These are phyloP conservation scores for Zapornia atra DNA, from an alignment of 2,113 vertebrate genomes.

Conservation along the genomic window DNA sequence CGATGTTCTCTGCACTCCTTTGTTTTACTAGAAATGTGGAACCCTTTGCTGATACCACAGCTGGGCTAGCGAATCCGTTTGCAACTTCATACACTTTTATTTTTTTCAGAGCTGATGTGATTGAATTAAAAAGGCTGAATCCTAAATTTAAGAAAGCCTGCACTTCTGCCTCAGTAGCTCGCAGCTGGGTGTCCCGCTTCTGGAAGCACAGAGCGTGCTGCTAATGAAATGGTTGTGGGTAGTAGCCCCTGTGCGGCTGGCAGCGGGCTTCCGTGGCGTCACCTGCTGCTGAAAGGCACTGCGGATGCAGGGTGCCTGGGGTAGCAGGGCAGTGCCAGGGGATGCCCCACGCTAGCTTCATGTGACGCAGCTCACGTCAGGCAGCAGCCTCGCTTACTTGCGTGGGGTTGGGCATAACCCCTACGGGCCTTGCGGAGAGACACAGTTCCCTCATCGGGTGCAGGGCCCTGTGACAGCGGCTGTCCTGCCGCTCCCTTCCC, in stretches of 20 bases:
- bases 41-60: not conserved
- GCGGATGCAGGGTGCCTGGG: not conserved
- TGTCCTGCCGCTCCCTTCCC: not conserved
- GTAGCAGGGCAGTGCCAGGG: not conserved
- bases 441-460: not conserved
- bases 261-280: not conserved
- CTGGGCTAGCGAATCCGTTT: not conserved
- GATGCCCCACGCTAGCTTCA: not conserved
- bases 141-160: not conserved
- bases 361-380: not conserved
- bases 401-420: not conserved
- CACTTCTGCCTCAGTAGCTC: not conserved
- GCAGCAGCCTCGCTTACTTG: not conserved
- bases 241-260: not conserved
- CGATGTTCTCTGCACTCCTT: not conserved
- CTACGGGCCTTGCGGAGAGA: not conserved
- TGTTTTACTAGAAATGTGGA: not conserved
- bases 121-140: not conserved
- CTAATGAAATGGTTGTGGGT: too few relatives aligned
- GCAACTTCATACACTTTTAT: not conserved
- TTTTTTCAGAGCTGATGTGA: not conserved
- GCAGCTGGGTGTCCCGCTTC: not conserved
- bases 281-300: not conserved
- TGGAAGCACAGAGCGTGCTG: not conserved
- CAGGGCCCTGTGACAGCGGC: not conserved